Evolutionary conservation across 2,113 vertebrate species (phyloP).

Genomic region (Pardalotus punctatus): DNA sequence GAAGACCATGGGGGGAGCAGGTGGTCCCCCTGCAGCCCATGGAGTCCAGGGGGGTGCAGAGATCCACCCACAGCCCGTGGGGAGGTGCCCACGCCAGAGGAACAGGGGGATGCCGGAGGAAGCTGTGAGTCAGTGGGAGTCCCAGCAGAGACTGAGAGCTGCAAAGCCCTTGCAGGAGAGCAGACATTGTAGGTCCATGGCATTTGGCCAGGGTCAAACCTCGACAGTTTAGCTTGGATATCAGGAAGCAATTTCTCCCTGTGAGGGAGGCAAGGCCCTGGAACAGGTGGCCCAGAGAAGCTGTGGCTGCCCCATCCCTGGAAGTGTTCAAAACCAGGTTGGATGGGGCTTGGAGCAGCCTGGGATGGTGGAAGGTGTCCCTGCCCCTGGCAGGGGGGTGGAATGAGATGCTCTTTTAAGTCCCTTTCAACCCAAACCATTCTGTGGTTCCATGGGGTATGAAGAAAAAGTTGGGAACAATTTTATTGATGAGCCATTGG

Average conservation of each 20-base stretch:
- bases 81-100: too few species aligned
- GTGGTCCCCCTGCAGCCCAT: too few species aligned
- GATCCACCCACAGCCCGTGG: too few species aligned
- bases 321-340: not conserved
- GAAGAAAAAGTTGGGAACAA: not conserved
- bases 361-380: not conserved
- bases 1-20: too few species aligned
- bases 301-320: not conserved
- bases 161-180: too few species aligned
- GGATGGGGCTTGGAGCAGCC: fast-evolving
- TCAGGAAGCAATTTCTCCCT: not conserved
- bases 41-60: too few species aligned
- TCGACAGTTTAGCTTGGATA: not conserved
- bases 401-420: not conserved
- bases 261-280: fast-evolving
- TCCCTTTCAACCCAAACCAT: not conserved
- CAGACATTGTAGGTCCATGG: too few species aligned
- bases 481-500: not conserved
- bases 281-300: not conserved
- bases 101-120: too few species aligned
- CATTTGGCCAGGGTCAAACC: too few species aligned
- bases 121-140: too few species aligned
- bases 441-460: not conserved
- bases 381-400: fast-evolving
- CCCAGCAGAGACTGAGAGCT: too few species aligned